A percentile compares a stretch with the other conserved stretches of the same genome.
Conservation (phyloP, 2,888 invertebrate species). For the Stomorhina lunata region DNA sequence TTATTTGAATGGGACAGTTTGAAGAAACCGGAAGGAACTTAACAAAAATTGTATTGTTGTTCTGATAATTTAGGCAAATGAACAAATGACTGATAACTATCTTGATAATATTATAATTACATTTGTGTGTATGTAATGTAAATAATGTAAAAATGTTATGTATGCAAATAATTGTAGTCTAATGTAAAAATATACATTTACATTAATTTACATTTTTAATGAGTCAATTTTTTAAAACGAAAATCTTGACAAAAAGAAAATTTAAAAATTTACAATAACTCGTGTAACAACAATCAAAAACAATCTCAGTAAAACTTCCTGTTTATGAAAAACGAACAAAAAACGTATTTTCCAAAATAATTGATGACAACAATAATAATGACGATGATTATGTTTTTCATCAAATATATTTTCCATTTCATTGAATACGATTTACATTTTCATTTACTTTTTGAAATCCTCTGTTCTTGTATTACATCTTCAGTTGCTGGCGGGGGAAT, state of each 20-base stretch:
- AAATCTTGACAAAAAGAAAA: slow-evolving; percentile 3
- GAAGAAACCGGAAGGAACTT: slow-evolving; percentile 28
- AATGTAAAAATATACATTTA: slow-evolving; percentile 27
- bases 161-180: slow-evolving; percentile 46
- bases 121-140: not conserved
- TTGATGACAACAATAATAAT: slow-evolving; percentile 30
- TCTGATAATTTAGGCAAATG: no score
- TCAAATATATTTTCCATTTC: not conserved
- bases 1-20: no score
- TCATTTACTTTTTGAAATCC: not conserved
- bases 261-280: not conserved
- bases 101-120: not conserved
- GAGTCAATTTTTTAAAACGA: slow-evolving; percentile 33
- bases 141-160: not conserved
- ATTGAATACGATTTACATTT: slow-evolving; percentile 7
- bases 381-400: slow-evolving; percentile 15
- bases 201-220: slow-evolving; percentile 51
- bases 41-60: not conserved
- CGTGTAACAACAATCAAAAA: not conserved
- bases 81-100: not conserved
- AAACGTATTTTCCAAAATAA: slow-evolving; percentile 1
- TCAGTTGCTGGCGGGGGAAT: not conserved
- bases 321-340: no score
- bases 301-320: slow-evolving; percentile 22
- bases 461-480: not conserved